Conservation (phyloP, 2,888 invertebrate species). For the Listrodromus nycthemerus region DNA sequence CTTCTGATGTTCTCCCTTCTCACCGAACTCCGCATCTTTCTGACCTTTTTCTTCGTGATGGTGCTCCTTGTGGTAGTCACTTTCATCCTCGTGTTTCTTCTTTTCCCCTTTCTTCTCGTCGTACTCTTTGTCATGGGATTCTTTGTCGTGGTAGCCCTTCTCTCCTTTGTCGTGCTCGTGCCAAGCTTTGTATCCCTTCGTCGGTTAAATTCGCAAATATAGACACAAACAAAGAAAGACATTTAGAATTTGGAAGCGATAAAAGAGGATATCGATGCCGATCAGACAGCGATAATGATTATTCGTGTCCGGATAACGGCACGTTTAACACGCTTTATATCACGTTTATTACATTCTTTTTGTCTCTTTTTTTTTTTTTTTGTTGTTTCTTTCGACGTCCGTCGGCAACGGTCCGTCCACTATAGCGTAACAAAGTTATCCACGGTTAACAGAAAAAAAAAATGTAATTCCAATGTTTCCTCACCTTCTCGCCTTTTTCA, state of each 20-base stretch:
- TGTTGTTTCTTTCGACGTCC: no score
- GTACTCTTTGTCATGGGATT: conserved; percentile 88
- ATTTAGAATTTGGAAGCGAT: neutral
- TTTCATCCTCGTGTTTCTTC: conserved; percentile 88
- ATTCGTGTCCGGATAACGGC: neutral
- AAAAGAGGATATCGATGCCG: neutral
- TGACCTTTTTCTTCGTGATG: conserved; percentile 88
- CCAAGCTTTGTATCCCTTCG: conserved; percentile 74
- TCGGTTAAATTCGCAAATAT: conserved; percentile 19
- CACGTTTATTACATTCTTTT: no score
- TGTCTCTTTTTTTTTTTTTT: no score
- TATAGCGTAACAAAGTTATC: neutral
- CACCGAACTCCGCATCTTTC: conserved; percentile 82
- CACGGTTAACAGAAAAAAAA: no score
- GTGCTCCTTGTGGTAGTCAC: conserved; percentile 88
- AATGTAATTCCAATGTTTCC: neutral
- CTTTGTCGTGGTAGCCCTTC: conserved; percentile 89
- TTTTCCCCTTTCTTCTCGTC: conserved; percentile 88
- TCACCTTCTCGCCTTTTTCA: conserved; percentile 80
- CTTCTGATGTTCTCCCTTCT: conserved; percentile 83
- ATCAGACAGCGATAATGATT: neutral
- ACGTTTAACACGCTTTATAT: no score
- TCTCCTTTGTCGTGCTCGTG: conserved; percentile 82
- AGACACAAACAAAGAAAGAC: neutral
- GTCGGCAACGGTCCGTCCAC: no score